Evolutionary conservation across 2,888 invertebrate species (phyloP).

Genomic region (Torymus tubicola): DNA sequence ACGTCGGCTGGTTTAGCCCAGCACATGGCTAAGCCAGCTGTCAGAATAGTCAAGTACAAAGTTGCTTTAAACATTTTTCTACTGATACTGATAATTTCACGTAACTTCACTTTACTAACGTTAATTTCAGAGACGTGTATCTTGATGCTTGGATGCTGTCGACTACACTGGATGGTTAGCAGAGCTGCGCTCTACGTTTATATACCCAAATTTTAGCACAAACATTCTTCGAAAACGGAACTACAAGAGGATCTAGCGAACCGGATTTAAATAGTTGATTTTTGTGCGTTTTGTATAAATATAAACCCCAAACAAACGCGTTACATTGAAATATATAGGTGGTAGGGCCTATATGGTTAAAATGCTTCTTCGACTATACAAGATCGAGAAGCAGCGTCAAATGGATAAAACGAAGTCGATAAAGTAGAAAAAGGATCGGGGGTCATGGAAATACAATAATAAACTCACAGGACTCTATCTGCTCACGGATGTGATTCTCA

Average conservation of each 20-base stretch:
- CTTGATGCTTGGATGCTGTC: slow-evolving; percentile 16
- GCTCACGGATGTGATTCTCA: no score
- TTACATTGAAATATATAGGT: no score
- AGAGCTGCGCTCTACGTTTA: slow-evolving; percentile 11
- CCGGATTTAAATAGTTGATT: slow-evolving; percentile 35
- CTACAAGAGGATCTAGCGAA: slow-evolving; percentile 33
- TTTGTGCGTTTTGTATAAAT: not conserved
- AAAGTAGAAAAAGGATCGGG: no score
- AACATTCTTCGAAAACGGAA: slow-evolving; percentile 9
- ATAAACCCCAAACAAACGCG: not conserved
- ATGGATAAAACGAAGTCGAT: no score
- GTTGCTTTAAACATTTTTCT: not conserved
- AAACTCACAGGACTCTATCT: no score
- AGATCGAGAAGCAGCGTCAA: no score
- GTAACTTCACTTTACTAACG: no score
- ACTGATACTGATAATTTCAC: not conserved
- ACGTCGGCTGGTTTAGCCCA: slow-evolving; percentile 33
- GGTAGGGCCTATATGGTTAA: no score
- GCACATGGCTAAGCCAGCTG: not conserved
- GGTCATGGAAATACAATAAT: no score
- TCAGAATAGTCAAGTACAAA: slow-evolving; percentile 22
- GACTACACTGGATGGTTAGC: slow-evolving; percentile 27
- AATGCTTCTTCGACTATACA: no score
- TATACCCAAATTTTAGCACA: slow-evolving; percentile 27
- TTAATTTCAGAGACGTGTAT: not conserved